Base-by-base conservation (phyloP, 2,113 vertebrate genomes). In the Verasper variegatus region DNA sequence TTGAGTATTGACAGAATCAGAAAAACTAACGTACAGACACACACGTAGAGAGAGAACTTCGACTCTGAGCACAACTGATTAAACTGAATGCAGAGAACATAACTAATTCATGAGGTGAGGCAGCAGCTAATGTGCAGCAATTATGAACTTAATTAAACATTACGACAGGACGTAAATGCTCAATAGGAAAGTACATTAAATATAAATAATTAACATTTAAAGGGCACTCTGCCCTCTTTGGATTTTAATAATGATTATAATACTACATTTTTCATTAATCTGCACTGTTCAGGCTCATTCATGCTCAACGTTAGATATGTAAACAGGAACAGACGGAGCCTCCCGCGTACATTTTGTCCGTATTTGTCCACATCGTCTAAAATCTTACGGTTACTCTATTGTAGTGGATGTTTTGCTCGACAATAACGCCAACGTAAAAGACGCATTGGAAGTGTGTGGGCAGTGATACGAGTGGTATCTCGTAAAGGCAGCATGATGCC, bases 41-140 rank as follows among this genome's bases (percentile, higher is more conserved):
- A 14, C 37, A 74, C 3, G 15, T 20, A 9, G 17, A 21, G 2
- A 61, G 4, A 31, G 5, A 18, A 17, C 24, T 20, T 70, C 54
- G 27, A 18, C 31, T 63, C 70, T 57, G 54, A 71, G 68, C 42
- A 31, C 18, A 74, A 76, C 61, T 56, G 24, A 84, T 73, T 66
- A 61, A 75, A 61, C 24, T 11, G 12, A 75, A 80, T 69, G 66
- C 40, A 75, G 52, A 70, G 24, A 56, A 69, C 64, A 71, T 71
- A 58, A 74, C 47, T 77, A 60, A 81, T 87, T 85, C 58, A 76
- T 78, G 71, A 76, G 31, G 71, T 8, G 10, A 73, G 74, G 47
- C 70, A 62, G 74, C 18, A 60, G 55, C 37, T 24, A 35, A 45
- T 66, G 59, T 59, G 42, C 9, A 45, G 56, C 52, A 70, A 70